phyloP scores from a whole-genome alignment of 1,140 invertebrate genomes.

The Gyrodactylus bullatarudis region DNA sequence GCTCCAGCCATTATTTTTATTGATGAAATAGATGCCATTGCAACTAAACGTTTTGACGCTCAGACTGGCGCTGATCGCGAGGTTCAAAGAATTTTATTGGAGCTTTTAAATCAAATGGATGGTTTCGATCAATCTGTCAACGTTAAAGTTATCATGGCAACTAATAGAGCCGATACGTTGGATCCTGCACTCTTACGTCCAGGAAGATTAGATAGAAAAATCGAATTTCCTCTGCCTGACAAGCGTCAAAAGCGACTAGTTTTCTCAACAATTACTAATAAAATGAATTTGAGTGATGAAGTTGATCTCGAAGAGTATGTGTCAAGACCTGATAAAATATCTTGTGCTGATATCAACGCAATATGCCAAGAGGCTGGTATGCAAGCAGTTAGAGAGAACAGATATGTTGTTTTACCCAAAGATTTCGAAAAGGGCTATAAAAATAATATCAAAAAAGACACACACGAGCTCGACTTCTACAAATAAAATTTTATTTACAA shows the following conservation, averaged over 20 bases:
- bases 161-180: slow-evolving; percentile 81
- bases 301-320: slow-evolving; percentile 96
- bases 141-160: slow-evolving; percentile 99
- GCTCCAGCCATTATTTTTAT: slow-evolving; percentile 96
- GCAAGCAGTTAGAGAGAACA: slow-evolving; percentile 90
- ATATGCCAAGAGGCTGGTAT: slow-evolving; percentile 85
- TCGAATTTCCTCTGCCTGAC: slow-evolving; percentile 91
- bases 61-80: slow-evolving; percentile 95
- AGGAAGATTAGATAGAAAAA: slow-evolving; percentile 83
- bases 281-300: slow-evolving; percentile 98
- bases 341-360: slow-evolving; percentile 91
- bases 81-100: slow-evolving; percentile 82
- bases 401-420: slow-evolving; percentile 84
- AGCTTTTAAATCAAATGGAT: slow-evolving; percentile 97
- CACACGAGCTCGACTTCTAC: slow-evolving; percentile 2
- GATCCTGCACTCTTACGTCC: slow-evolving; percentile 84
- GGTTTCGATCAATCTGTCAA: slow-evolving; percentile 98
- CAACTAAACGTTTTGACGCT: slow-evolving; percentile 86
- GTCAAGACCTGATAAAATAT: slow-evolving; percentile 80
- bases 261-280: slow-evolving; percentile 80
- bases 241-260: slow-evolving; percentile 80
- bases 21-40: slow-evolving; percentile 71
- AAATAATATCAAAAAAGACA: not conserved
- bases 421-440: slow-evolving; percentile 88
- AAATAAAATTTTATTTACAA: slow-evolving; percentile 4